These are phyloP conservation scores for Garra rufa DNA, from an alignment of 2,113 vertebrate genomes.

Conservation along the genomic window DNA sequence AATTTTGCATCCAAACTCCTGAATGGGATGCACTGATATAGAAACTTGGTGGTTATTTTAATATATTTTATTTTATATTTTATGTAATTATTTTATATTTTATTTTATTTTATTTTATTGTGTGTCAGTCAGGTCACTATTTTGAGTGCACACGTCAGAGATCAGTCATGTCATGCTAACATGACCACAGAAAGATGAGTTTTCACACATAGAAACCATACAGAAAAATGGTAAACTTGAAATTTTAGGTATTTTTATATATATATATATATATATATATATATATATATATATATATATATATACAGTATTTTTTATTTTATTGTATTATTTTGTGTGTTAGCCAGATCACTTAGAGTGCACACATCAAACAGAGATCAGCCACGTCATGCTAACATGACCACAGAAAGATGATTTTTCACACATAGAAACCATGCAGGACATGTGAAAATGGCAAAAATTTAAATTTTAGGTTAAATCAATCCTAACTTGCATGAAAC, in stretches of 20 bases:
- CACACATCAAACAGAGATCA: conserved; percentile 40
- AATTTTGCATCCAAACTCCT: background rate
- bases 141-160: conserved; percentile 40
- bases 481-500: background rate
- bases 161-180: background rate
- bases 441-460: background rate
- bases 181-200: conserved; percentile 14
- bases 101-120: too few relatives aligned
- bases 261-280: too few relatives aligned
- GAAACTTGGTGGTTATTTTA: too few relatives aligned
- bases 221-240: too few relatives aligned
- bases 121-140: conserved; percentile 55
- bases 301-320: too few relatives aligned
- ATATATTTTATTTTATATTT: too few relatives aligned
- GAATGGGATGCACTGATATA: too few relatives aligned
- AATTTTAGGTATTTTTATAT: too few relatives aligned
- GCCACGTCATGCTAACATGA: background rate
- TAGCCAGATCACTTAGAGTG: conserved; percentile 45
- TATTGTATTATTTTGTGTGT: too few relatives aligned
- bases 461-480: background rate
- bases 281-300: too few relatives aligned
- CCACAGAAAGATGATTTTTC: conserved; percentile 11
- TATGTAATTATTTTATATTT: too few relatives aligned
- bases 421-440: background rate
- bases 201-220: background rate